A percentile compares a stretch with the other conserved stretches of the same genome.
Conservation (phyloP, 2,888 invertebrate genomes). For the Spisula subtruncata region DNA sequence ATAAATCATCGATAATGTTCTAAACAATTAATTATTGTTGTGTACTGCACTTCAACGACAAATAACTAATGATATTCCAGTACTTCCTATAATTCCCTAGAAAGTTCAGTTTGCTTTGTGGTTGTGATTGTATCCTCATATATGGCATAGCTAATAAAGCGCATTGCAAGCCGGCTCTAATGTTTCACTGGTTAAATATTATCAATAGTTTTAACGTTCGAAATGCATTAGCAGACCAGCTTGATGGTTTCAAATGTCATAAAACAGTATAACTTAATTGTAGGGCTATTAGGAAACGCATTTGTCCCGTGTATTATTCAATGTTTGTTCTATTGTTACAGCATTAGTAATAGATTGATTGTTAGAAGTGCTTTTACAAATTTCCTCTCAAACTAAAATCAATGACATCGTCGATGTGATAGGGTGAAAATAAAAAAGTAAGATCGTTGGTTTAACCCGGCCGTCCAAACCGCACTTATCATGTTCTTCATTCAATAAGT, state of each 20-base stretch:
- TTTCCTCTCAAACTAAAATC: slow-evolving; percentile 11
- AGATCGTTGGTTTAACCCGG: too few species aligned
- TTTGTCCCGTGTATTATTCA: not conserved
- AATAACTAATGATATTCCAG: not conserved
- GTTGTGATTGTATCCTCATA: not conserved
- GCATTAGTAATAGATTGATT: not conserved
- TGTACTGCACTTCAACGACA: not conserved
- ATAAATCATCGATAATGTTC: not conserved
- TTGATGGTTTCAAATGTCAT: not conserved
- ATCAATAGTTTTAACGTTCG: not conserved
- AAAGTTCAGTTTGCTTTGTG: not conserved
- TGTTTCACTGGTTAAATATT: not conserved
- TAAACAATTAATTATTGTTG: not conserved
- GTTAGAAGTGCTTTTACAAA: not conserved
- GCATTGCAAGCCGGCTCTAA: not conserved
- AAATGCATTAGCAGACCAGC: not conserved
- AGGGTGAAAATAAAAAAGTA: too few species aligned
- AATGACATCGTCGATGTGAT: not conserved
- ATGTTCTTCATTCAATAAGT: too few species aligned
- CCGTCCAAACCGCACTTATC: too few species aligned
- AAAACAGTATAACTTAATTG: slow-evolving; percentile 1
- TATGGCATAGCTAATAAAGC: not conserved
- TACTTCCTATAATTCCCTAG: not conserved
- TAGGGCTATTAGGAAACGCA: not conserved
- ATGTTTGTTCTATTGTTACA: not conserved